Percentiles rank a stretch among this genome's conserved stretches.
These are phyloP conservation scores for Pemphredon lugubris DNA, from an alignment of 2,888 invertebrate species.

Conservation along the genomic window DNA sequence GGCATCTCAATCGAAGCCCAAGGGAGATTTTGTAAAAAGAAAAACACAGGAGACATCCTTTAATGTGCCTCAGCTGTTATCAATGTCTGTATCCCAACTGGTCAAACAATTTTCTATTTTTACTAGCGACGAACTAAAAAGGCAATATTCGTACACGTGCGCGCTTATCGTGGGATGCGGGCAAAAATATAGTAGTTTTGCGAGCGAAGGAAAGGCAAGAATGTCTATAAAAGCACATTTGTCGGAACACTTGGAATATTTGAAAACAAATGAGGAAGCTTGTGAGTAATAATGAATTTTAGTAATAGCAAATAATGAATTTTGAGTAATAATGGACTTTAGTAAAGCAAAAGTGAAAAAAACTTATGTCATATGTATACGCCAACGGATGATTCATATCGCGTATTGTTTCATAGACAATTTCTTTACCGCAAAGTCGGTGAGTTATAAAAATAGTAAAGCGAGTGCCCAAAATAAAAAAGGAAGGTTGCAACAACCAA, in stretches of 20 bases:
- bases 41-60: constrained; percentile 66
- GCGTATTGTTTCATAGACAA: constrained; percentile 63
- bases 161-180: constrained; percentile 81
- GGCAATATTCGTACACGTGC: constrained; percentile 82
- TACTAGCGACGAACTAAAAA: constrained; percentile 82
- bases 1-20: constrained; percentile 55
- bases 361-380: neutral
- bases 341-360: too few relatives aligned
- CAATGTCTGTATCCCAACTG: constrained; percentile 81
- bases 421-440: constrained; percentile 68
- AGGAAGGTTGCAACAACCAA: constrained; percentile 64
- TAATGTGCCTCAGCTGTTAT: constrained; percentile 71
- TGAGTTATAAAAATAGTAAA: constrained; percentile 69
- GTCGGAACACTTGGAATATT: constrained; percentile 79
- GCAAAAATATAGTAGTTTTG: constrained; percentile 82
- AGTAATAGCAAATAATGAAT: constrained; percentile 72
- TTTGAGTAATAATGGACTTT: constrained; percentile 69
- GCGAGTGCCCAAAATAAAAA: constrained; percentile 69
- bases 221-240: constrained; percentile 82
- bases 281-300: constrained; percentile 67
- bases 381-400: constrained; percentile 8
- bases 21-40: constrained; percentile 59
- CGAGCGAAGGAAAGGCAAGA: constrained; percentile 82
- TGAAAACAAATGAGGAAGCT: constrained; percentile 72
- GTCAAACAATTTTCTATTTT: constrained; percentile 82